Evolutionary conservation across 2,797 vertebrate species (phyloP).

Genomic region (Sciurus vulgaris): DNA sequence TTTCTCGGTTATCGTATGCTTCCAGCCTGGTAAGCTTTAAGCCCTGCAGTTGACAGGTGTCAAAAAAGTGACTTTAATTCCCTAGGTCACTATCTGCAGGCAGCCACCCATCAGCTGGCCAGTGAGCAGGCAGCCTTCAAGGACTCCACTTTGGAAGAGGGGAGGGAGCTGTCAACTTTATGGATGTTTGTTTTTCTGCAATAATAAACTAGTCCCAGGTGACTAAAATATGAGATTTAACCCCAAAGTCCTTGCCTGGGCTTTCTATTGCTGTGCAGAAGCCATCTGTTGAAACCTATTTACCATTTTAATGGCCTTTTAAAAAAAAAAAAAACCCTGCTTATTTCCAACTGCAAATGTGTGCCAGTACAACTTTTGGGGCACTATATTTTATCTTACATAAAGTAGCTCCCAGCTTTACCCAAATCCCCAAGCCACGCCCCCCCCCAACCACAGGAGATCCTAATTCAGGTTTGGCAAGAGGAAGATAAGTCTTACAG

Average conservation of each 20-base stretch:
- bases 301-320: slow-evolving; percentile 76
- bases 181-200: slow-evolving; percentile 74
- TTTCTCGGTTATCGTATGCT: slow-evolving; percentile 49
- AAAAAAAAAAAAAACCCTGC: slow-evolving; percentile 44
- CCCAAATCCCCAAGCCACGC: slow-evolving; percentile 56
- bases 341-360: slow-evolving; percentile 65
- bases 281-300: slow-evolving; percentile 82
- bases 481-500: slow-evolving; percentile 37
- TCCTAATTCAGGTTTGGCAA: slow-evolving; percentile 16
- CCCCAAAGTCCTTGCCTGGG: slow-evolving; percentile 69
- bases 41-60: slow-evolving; percentile 65
- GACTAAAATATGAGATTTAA: slow-evolving; percentile 77
- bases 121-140: not conserved
- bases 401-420: slow-evolving; percentile 42
- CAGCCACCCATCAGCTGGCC: slow-evolving; percentile 34
- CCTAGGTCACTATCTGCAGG: not conserved
- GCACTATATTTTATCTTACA: slow-evolving; percentile 68
- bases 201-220: slow-evolving; percentile 69
- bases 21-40: slow-evolving; percentile 56
- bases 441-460: slow-evolving; percentile 27
- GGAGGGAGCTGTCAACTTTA: slow-evolving; percentile 64
- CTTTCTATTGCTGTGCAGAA: slow-evolving; percentile 53
- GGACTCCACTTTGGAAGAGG: slow-evolving; percentile 28
- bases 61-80: slow-evolving; percentile 58
- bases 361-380: slow-evolving; percentile 64